Evolutionary conservation across 2,113 vertebrate species (phyloP), one percentile per base, ranked within the genome.

Genomic region (Zapornia atra): DNA sequence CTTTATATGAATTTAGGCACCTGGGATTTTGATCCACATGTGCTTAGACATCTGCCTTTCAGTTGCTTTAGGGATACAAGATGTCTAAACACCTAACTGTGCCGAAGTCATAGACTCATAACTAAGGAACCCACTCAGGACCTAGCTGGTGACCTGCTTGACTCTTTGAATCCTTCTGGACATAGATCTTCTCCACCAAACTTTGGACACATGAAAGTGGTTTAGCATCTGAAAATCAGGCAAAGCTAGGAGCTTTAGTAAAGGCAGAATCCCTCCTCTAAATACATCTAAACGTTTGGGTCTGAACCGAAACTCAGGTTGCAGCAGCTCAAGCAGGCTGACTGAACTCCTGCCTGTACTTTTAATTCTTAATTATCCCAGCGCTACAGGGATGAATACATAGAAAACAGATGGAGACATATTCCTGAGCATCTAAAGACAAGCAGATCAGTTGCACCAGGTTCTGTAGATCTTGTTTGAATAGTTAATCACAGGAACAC

Each of bases 401-500:
- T 76, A 68, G 80, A 28, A 96, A 94, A 94, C 90, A 94, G 88
- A 95, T 95, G 95, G 80, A 89, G 29, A 84, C 38, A 83, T 95
- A 95, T 70, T 92, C 69, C 88, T 90, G 60, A 94, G 31, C 82
- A 88, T 82, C 82, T 92, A 90, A 96, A 94, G 96, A 95, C 73
- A 94, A 94, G 80, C 86, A 86, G 80, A 95, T 92, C 88, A 64
- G 82, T 64, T 90, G 94, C 85, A 76, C 25, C 60, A 26, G 48
- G 66, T 95, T 90, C 88, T 90, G 72, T 48, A 82, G 90, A 76
- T 83, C 82, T 93, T 96, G 72, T 94, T 88, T 93, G 86, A 94
- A 93, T 88, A 92, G 88, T 96, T 93, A 96, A 97, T 96, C 94
- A 93, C 76, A 91, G 83, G 64, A 96, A 97, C 69, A 93, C 38